Evolutionary conservation across 2,797 vertebrate genomes (phyloP).

Genomic region (Gastrophryne carolinensis): DNA sequence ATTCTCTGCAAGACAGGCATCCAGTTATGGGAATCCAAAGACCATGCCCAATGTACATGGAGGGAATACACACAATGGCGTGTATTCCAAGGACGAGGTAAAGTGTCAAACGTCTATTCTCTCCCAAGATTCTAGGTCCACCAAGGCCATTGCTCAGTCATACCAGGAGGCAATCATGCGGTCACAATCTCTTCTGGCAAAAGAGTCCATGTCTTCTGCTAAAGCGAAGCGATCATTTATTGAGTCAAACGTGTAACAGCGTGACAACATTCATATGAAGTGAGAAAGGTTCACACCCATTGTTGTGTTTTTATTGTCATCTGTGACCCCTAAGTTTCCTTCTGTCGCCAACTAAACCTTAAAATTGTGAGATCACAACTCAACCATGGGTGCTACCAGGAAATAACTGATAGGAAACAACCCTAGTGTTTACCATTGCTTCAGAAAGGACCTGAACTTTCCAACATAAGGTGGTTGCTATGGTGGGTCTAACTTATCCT

Average conservation of each 20-base stretch:
- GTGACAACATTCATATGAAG: too few relatives aligned
- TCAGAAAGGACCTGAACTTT: too few relatives aligned
- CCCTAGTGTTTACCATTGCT: too few relatives aligned
- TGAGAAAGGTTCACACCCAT: too few relatives aligned
- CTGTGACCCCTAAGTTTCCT: too few relatives aligned
- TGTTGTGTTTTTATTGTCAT: too few relatives aligned
- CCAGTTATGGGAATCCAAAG: conserved; percentile 74
- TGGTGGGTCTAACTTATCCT: background rate
- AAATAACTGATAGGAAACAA: too few relatives aligned
- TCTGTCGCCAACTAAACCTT: too few relatives aligned
- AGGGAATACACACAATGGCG: conserved; percentile 76
- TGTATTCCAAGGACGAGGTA: conserved; percentile 77
- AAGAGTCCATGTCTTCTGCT: conserved; percentile 76
- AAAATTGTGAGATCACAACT: too few relatives aligned
- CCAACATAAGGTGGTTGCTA: too few relatives aligned
- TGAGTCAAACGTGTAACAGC: conserved; percentile 91
- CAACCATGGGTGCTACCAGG: too few relatives aligned
- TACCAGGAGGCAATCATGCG: conserved; percentile 76
- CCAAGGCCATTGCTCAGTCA: conserved; percentile 69
- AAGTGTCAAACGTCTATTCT: conserved; percentile 74
- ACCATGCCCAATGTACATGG: conserved; percentile 60
- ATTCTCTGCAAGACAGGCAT: conserved; percentile 68
- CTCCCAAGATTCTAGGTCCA: conserved; percentile 77
- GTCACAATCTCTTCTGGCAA: conserved; percentile 66
- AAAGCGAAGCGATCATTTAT: conserved; percentile 99